Percentiles rank a stretch among this genome's conserved stretches.
phyloP scores from a whole-genome alignment of 2,113 vertebrate genomes.

The Alligator mississippiensis region DNA sequence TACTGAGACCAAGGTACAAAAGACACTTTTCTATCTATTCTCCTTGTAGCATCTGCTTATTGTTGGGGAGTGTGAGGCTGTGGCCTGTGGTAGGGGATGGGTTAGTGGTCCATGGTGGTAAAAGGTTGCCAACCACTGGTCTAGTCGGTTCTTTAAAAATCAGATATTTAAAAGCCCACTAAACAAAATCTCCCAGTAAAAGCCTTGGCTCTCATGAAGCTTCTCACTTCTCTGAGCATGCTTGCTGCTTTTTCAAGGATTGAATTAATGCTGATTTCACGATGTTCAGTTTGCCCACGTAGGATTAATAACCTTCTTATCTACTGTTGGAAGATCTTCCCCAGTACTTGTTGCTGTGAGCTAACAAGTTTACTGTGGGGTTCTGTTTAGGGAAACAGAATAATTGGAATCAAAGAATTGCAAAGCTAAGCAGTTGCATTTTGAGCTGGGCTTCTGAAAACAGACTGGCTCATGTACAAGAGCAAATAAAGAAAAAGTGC shows the following conservation, averaged over 20 bases:
- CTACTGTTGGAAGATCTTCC: not conserved
- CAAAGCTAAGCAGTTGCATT: not conserved
- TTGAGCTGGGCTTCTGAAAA: not conserved
- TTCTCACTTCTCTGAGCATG: not conserved
- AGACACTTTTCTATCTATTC: too few species aligned
- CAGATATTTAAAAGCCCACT: too few species aligned
- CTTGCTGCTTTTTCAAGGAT: not conserved
- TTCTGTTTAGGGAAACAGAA: not conserved
- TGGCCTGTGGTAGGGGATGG: too few species aligned
- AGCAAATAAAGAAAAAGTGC: not conserved
- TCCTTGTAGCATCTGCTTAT: too few species aligned
- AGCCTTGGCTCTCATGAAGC: not conserved
- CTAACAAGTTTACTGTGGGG: not conserved
- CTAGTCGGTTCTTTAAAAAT: too few species aligned
- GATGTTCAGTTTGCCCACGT: rapidly evolving
- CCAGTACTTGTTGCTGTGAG: not conserved
- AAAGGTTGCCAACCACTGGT: too few species aligned
- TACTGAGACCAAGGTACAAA: too few species aligned
- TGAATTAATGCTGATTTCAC: not conserved
- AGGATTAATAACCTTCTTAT: not conserved
- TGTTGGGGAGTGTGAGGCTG: too few species aligned
- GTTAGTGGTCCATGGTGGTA: too few species aligned
- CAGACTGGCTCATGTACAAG: not conserved
- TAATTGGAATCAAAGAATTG: not conserved
- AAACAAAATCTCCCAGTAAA: too few species aligned